Percentiles rank a stretch among this genome's conserved stretches.
phyloP scores from a whole-genome alignment of 37 sponge, comb jelly and placozoan species.

The Hexactinellida sp. region DNA sequence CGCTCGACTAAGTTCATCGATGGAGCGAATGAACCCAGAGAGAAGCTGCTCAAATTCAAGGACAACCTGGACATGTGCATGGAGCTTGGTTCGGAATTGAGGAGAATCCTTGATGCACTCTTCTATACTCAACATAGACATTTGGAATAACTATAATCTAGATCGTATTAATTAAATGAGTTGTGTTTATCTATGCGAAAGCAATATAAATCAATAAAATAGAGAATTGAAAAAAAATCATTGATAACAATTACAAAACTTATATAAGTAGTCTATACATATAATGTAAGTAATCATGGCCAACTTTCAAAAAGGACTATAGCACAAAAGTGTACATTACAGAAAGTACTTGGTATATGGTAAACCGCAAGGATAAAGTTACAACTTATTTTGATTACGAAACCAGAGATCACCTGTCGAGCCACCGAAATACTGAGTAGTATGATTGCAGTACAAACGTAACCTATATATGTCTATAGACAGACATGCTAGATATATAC shows the following conservation, averaged over 20 bases:
- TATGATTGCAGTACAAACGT: no score
- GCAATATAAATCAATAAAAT: neutral
- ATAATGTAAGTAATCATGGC: neutral
- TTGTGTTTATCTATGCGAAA: neutral
- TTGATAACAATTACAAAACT: neutral
- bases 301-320: neutral
- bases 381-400: no score
- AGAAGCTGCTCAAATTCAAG: neutral
- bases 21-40: neutral
- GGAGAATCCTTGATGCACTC: neutral
- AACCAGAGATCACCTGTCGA: no score
- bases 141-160: neutral
- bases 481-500: no score
- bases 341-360: neutral
- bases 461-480: no score
- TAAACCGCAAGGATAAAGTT: neutral
- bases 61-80: neutral
- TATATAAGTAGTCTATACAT: neutral
- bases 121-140: slow-evolving; percentile 14
- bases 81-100: neutral
- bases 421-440: no score
- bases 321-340: neutral
- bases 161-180: neutral
- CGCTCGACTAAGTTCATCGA: neutral
- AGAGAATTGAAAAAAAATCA: neutral